Conservation (phyloP, 2,888 invertebrate genomes). For the Cerastoderma edule region DNA sequence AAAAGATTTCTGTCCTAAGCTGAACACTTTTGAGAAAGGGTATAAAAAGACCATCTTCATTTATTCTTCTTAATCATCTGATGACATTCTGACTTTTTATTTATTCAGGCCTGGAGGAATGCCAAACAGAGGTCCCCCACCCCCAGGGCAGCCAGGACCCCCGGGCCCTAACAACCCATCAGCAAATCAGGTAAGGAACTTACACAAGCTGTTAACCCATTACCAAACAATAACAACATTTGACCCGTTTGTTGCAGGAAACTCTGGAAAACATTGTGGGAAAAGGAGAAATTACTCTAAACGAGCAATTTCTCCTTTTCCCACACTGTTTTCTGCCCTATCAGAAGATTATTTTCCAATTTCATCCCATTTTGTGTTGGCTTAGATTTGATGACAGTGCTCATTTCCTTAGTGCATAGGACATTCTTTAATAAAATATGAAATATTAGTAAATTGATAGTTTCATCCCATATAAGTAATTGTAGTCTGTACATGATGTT, state of each 20-base stretch:
- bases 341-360: no score
- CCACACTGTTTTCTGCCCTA: not conserved
- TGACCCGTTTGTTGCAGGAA: not conserved
- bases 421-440: no score
- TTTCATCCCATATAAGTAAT: no score
- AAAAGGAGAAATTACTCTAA: conserved; percentile 3
- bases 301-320: not conserved
- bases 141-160: conserved; percentile 23
- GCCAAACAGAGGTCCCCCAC: conserved; percentile 27
- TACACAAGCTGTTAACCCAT: no score
- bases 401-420: no score
- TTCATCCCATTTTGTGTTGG: no score
- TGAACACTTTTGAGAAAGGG: no score
- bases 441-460: no score
- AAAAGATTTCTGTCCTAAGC: no score
- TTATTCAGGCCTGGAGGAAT: conserved; percentile 45
- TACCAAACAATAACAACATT: not conserved
- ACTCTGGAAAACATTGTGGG: conserved; percentile 1
- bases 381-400: no score
- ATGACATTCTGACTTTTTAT: not conserved
- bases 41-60: no score
- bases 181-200: conserved; percentile 28
- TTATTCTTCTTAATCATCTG: not conserved
- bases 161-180: not conserved
- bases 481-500: not conserved